Percentiles rank a stretch among this genome's conserved stretches.
These are phyloP conservation scores for Spilogale gracilis DNA, from an alignment of 2,113 vertebrate species.

Conservation along the genomic window DNA sequence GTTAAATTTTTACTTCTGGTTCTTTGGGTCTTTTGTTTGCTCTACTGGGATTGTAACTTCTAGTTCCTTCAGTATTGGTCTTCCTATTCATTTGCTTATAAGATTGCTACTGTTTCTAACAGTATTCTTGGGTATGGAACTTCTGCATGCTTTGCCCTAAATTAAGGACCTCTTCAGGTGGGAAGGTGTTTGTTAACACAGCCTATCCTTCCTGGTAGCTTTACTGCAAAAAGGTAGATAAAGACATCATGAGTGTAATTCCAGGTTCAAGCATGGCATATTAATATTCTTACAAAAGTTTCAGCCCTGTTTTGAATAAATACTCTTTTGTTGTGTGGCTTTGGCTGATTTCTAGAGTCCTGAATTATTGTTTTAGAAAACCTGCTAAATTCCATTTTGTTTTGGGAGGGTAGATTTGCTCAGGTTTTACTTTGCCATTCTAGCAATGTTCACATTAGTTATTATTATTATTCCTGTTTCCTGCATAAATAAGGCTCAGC, in stretches of 20 bases:
- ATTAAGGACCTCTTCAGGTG: background rate
- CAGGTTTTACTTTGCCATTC: background rate
- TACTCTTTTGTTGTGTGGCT: background rate
- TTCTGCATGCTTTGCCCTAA: background rate
- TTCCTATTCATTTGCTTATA: background rate
- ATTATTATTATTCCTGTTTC: background rate
- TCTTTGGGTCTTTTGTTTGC: background rate
- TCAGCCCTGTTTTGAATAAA: background rate
- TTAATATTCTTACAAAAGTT: background rate
- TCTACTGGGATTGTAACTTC: background rate
- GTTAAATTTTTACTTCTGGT: background rate
- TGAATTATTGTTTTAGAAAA: background rate
- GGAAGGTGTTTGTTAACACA: background rate
- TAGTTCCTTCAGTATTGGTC: background rate
- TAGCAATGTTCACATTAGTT: background rate
- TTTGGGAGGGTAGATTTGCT: background rate
- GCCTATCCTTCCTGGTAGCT: background rate
- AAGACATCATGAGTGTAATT: background rate
- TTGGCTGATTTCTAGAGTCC: background rate
- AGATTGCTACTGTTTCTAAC: background rate
- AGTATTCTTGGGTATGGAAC: background rate
- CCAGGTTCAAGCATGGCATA: background rate
- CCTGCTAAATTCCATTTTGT: background rate
- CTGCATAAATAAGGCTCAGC: background rate
- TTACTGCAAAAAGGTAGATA: background rate